Evolutionary conservation across 2,113 vertebrate species (phyloP).

Genomic region (Phylloscopus whistleri): DNA sequence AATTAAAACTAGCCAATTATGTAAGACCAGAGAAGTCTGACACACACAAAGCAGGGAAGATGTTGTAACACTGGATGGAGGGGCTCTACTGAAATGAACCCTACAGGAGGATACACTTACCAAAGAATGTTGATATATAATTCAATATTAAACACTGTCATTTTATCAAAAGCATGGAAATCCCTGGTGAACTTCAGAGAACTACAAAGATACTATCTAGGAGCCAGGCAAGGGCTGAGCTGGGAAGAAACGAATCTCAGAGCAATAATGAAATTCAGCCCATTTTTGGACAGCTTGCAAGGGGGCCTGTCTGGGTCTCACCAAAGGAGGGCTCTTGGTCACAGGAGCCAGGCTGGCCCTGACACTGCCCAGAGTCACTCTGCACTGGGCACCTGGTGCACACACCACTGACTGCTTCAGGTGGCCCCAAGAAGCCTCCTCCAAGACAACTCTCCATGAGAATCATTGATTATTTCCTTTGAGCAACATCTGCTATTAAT

Average conservation of each 20-base stretch:
- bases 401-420: not conserved
- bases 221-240: not conserved
- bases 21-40: not conserved
- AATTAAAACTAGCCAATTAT: not conserved
- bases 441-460: not conserved
- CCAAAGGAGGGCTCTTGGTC: not conserved
- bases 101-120: not conserved
- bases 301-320: fast-evolving
- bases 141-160: not conserved
- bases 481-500: conserved; percentile 30
- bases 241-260: not conserved
- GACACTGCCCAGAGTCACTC: not conserved
- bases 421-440: not conserved
- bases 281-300: not conserved
- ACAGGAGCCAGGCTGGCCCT: not conserved
- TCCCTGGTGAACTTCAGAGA: not conserved
- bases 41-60: not conserved
- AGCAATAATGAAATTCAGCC: not conserved
- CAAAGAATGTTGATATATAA: not conserved
- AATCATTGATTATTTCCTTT: not conserved
- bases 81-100: not conserved
- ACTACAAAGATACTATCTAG: not conserved
- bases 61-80: not conserved
- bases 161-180: not conserved
- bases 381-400: not conserved